Conservation (phyloP, 2,113 vertebrate species). For the Coregonus clupeaformis region DNA sequence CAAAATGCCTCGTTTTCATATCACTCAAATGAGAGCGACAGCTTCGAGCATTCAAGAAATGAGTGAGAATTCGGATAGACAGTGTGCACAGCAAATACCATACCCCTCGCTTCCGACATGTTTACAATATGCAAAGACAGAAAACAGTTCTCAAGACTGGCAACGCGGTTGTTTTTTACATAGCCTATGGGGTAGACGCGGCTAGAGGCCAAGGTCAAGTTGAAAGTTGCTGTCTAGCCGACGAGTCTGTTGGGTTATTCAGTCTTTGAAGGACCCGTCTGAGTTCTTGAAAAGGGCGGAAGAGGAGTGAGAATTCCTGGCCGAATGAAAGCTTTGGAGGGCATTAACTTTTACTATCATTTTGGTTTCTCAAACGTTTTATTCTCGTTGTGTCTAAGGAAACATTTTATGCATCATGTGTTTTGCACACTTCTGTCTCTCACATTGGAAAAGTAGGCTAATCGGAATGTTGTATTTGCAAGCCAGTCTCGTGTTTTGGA, state of each 20-base stretch:
- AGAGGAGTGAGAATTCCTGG: conserved; percentile 74
- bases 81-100: not conserved
- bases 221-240: conserved; percentile 90
- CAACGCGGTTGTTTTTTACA: conserved; percentile 69
- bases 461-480: not conserved
- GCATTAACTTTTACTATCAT: conserved; percentile 70
- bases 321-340: conserved; percentile 67
- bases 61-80: not conserved
- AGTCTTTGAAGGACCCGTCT: conserved; percentile 71
- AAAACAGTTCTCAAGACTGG: conserved; percentile 57
- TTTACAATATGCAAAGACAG: conserved; percentile 60
- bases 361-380: conserved; percentile 52
- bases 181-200: conserved; percentile 72
- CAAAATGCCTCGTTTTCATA: not conserved
- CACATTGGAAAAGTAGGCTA: conserved; percentile 26
- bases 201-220: conserved; percentile 98
- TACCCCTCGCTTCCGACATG: conserved; percentile 35
- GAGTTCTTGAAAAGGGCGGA: conserved; percentile 66
- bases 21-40: not conserved
- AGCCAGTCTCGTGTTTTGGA: conserved; percentile 10
- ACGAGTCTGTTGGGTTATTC: conserved; percentile 76
- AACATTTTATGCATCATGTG: conserved; percentile 8
- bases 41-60: not conserved
- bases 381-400: conserved; percentile 35
- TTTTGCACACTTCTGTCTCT: conserved; percentile 12